These are phyloP conservation scores for Nysson spinosus DNA, from an alignment of 2,888 invertebrate genomes.

Conservation along the genomic window DNA sequence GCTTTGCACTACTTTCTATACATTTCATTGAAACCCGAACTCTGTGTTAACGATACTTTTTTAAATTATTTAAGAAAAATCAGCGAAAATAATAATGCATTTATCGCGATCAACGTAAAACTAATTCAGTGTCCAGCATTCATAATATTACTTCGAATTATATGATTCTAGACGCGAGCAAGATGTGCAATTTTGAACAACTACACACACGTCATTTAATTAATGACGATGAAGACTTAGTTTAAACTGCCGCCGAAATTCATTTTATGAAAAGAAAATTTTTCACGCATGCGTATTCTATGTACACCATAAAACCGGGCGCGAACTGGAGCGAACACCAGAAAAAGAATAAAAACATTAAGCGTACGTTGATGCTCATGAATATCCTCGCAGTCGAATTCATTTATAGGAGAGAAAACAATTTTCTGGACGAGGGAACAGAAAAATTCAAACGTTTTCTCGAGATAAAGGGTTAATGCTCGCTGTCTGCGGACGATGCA, in stretches of 20 bases:
- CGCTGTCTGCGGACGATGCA: slow-evolving; percentile 36
- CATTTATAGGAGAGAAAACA: not conserved
- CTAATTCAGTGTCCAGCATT: too few relatives aligned
- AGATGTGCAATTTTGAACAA: too few relatives aligned
- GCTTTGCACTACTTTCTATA: too few relatives aligned
- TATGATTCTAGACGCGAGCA: too few relatives aligned
- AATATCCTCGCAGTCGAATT: not conserved
- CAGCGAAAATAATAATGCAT: too few relatives aligned
- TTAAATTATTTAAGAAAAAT: too few relatives aligned
- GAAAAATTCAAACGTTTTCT: slow-evolving; percentile 2
- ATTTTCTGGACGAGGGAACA: not conserved
- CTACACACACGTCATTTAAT: too few relatives aligned
- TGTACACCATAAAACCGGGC: slow-evolving; percentile 13
- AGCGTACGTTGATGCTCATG: not conserved
- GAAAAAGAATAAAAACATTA: slow-evolving; percentile 14
- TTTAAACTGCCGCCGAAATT: slow-evolving; percentile 31
- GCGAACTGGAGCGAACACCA: slow-evolving; percentile 21
- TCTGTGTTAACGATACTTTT: too few relatives aligned
- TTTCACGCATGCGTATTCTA: slow-evolving; percentile 19
- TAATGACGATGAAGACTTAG: not conserved
- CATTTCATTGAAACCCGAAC: too few relatives aligned
- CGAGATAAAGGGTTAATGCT: slow-evolving; percentile 21
- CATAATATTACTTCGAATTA: too few relatives aligned
- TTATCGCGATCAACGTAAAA: too few relatives aligned
- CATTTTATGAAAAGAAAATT: not conserved